A percentile compares a stretch with the other conserved stretches of the same genome.
These are phyloP conservation scores for Encarsia formosa DNA, from an alignment of 2,888 invertebrate species.

Conservation along the genomic window DNA sequence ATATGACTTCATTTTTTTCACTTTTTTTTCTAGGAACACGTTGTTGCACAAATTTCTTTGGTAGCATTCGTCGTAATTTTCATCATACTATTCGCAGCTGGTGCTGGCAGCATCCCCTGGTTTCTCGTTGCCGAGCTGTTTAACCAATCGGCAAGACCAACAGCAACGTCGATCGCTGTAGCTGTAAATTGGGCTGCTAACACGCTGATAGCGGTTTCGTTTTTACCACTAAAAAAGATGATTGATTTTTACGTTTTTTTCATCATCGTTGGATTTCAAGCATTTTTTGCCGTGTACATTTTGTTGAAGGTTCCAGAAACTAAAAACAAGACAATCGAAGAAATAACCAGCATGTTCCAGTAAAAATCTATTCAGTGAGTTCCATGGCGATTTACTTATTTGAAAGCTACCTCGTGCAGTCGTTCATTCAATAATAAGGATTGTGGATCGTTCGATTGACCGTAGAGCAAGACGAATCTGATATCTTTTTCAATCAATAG, in stretches of 20 bases:
- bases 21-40: constrained; percentile 47
- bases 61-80: constrained; percentile 74
- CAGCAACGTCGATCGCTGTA: constrained; percentile 83
- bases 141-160: constrained; percentile 75
- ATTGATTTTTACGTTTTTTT: constrained; percentile 72
- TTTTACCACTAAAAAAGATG: constrained; percentile 64
- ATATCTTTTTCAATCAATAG: too few relatives aligned
- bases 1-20: not conserved
- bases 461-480: too few relatives aligned
- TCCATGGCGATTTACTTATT: too few relatives aligned
- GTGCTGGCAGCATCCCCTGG: constrained; percentile 92
- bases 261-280: constrained; percentile 72
- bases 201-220: constrained; percentile 75
- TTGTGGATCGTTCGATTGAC: too few relatives aligned
- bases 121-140: constrained; percentile 87
- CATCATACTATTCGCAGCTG: constrained; percentile 86
- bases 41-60: constrained; percentile 62
- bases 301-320: constrained; percentile 85
- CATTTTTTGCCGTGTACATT: constrained; percentile 73
- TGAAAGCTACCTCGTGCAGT: too few relatives aligned
- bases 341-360: constrained; percentile 78
- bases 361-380: constrained; percentile 62
- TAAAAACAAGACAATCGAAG: constrained; percentile 79
- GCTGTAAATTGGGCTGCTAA: constrained; percentile 85
- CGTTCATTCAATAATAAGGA: too few relatives aligned